Conservation (phyloP, 1,140 invertebrate species). For the Hormaphis cornu region DNA sequence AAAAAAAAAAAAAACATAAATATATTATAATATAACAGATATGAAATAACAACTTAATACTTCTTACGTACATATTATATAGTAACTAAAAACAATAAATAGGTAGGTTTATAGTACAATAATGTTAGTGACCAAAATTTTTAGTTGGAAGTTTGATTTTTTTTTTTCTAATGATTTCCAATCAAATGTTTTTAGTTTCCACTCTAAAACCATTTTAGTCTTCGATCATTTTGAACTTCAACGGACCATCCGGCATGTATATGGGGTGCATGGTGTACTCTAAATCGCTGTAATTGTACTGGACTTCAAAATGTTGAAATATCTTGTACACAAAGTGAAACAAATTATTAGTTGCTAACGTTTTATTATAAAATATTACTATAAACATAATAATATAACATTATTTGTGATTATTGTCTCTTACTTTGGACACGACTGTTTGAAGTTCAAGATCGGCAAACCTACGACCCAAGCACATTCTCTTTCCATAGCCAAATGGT, state of each 20-base stretch:
- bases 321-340: conserved; percentile 48
- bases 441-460: conserved; percentile 73
- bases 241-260: conserved; percentile 61
- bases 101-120: no score
- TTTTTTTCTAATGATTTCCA: no score
- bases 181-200: no score
- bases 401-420: neutral
- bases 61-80: no score
- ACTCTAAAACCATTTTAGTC: neutral
- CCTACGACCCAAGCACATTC: conserved; percentile 69
- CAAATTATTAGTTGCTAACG: conserved; percentile 5
- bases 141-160: no score
- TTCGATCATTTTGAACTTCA: conserved; percentile 49
- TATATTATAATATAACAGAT: no score
- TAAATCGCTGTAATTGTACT: conserved; percentile 54
- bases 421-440: conserved; percentile 59
- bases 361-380: conserved; percentile 6
- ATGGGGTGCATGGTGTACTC: conserved; percentile 63
- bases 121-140: no score
- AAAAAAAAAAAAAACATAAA: no score
- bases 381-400: neutral
- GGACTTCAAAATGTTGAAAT: conserved; percentile 54
- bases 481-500: conserved; percentile 71
- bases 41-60: no score
- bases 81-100: no score